These are phyloP conservation scores for Microchrysa polita DNA, from an alignment of 2,888 invertebrate genomes.

Conservation along the genomic window DNA sequence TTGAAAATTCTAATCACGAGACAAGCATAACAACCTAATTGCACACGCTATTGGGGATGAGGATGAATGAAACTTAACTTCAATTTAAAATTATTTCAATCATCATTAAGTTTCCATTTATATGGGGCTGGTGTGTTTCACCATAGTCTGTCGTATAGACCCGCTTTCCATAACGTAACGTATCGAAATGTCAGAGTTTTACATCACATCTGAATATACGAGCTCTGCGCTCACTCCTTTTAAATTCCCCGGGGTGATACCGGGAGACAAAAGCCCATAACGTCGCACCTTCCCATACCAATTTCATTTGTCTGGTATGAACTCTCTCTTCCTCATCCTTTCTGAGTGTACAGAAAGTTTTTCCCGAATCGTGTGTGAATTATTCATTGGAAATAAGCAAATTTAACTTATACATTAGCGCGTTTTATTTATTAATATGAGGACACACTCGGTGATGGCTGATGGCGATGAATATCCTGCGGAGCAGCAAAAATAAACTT, in stretches of 20 bases:
- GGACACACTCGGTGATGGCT: slow-evolving; percentile 7
- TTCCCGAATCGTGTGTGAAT: slow-evolving; percentile 43
- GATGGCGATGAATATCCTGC: not conserved
- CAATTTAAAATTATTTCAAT: not conserved
- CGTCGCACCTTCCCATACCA: not conserved
- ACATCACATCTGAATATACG: not conserved
- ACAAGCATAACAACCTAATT: not conserved
- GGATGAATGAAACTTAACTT: not conserved
- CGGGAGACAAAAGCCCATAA: not conserved
- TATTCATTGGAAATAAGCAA: slow-evolving; percentile 48
- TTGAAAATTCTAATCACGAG: no score
- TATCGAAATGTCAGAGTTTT: not conserved
- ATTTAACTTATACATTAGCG: slow-evolving; percentile 47
- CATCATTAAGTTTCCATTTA: slow-evolving; percentile 1
- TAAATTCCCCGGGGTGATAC: slow-evolving; percentile 1
- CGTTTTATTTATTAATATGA: slow-evolving; percentile 47
- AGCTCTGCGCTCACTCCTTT: slow-evolving; percentile 7
- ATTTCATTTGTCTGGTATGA: not conserved
- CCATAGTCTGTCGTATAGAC: not conserved
- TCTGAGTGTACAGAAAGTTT: slow-evolving; percentile 20
- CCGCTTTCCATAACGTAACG: not conserved
- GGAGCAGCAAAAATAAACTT: not conserved
- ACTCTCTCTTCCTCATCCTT: slow-evolving; percentile 35
- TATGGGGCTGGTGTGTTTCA: not conserved
- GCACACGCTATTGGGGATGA: not conserved